A percentile compares a stretch with the other conserved stretches of the same genome.
phyloP scores from a whole-genome alignment of 2,888 invertebrate species.

The Argyra leucocephala region DNA sequence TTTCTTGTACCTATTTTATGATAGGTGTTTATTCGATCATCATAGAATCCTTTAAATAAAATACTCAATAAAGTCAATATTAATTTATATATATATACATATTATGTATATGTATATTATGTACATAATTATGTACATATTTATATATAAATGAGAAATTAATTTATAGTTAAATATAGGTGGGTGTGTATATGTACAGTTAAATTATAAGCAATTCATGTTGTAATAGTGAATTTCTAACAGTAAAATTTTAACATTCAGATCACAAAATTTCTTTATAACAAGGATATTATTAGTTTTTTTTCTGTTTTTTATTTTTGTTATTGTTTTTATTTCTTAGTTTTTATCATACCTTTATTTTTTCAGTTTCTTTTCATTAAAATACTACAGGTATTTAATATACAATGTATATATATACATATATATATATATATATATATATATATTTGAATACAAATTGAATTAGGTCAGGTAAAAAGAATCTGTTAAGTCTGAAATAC shows the following conservation, averaged over 20 bases:
- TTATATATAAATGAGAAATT: too few relatives aligned
- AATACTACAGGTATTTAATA: not conserved
- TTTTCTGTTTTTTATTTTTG: not conserved
- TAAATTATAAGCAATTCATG: too few relatives aligned
- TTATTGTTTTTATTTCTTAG: not conserved
- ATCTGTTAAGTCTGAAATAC: not conserved
- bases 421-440: not conserved
- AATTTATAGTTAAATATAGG: too few relatives aligned
- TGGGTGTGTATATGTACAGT: too few relatives aligned
- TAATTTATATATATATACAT: too few relatives aligned
- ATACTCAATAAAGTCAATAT: too few relatives aligned
- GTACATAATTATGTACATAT: too few relatives aligned
- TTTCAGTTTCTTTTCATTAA: not conserved
- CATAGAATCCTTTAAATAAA: too few relatives aligned
- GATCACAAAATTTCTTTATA: constrained; percentile 1
- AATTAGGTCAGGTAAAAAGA: constrained; percentile 3
- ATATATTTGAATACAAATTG: not conserved
- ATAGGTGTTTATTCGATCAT: too few relatives aligned
- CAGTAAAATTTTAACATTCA: not conserved
- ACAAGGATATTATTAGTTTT: not conserved
- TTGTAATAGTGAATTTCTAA: too few relatives aligned
- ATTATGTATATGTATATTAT: too few relatives aligned
- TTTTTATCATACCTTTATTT: not conserved
- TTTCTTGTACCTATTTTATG: too few relatives aligned
- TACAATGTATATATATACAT: not conserved